Conservation (phyloP, 92 coral and sea anemone genomes). For the Meandrina meandrites region DNA sequence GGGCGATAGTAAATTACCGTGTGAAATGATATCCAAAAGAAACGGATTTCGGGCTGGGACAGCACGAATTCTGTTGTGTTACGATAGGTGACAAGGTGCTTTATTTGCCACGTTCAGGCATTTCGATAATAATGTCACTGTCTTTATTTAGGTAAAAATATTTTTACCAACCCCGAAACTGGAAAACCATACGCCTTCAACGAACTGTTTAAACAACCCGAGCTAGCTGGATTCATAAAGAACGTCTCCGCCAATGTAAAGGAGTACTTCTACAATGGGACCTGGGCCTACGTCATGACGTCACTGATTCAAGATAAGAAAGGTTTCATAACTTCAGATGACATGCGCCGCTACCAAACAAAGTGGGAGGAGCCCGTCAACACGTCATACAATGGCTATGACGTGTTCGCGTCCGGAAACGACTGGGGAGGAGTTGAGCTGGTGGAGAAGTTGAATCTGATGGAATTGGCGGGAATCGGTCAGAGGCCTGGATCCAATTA, state of each 20-base stretch:
- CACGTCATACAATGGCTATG: constrained; percentile 72
- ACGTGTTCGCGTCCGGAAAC: constrained; percentile 71
- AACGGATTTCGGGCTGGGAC: neutral
- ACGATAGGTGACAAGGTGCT: no score
- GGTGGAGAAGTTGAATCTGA: constrained; percentile 74
- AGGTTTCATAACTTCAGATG: constrained; percentile 73
- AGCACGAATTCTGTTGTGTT: no score
- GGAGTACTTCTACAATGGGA: constrained; percentile 75
- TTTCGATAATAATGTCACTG: neutral
- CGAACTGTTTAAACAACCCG: constrained; percentile 82
- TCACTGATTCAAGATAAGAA: constrained; percentile 53
- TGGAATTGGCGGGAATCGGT: constrained; percentile 84
- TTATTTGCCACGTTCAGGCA: neutral
- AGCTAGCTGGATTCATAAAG: constrained; percentile 74
- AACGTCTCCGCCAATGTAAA: constrained; percentile 62
- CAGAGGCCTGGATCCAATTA: constrained; percentile 52
- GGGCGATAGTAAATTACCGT: neutral
- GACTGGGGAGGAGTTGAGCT: constrained; percentile 91
- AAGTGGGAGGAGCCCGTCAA: constrained; percentile 78
- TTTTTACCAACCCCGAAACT: constrained; percentile 85
- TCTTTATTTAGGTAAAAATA: constrained; percentile 54
- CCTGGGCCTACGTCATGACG: constrained; percentile 71
- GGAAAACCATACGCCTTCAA: constrained; percentile 74
- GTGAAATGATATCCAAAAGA: neutral
- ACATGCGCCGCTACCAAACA: constrained; percentile 73